Percentiles rank a stretch among this genome's conserved stretches.
Conservation (phyloP, 2,888 invertebrate genomes). For the Ectobius pallidus region DNA sequence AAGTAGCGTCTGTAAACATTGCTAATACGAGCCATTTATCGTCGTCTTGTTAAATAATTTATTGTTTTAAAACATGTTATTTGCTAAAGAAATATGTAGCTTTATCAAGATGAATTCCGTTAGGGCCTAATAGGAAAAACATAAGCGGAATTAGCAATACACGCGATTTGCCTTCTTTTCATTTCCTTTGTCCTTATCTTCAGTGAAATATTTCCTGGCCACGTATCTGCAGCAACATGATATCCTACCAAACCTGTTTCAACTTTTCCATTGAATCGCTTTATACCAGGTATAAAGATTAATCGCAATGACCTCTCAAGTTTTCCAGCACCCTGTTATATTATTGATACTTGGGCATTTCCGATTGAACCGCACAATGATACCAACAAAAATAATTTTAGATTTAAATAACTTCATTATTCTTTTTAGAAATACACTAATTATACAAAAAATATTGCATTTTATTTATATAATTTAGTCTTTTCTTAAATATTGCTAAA, state of each 20-base stretch:
- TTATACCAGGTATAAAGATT: no score
- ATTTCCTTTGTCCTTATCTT: background rate
- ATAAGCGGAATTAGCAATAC: background rate
- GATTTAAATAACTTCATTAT: no score
- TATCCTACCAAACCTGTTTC: conserved; percentile 27
- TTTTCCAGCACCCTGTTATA: no score
- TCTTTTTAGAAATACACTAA: no score
- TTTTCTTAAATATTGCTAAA: no score
- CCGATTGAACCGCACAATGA: no score
- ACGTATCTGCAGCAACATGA: background rate
- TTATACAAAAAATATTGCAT: no score
- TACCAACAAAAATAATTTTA: no score
- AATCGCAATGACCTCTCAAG: no score
- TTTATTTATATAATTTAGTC: no score
- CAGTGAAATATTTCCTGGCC: background rate
- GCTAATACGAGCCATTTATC: conserved; percentile 3
- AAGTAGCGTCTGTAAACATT: background rate
- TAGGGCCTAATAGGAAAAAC: background rate
- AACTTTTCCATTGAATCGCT: background rate
- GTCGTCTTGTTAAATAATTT: conserved; percentile 20
- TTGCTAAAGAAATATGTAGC: background rate
- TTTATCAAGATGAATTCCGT: background rate
- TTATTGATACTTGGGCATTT: no score
- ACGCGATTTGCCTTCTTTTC: background rate
- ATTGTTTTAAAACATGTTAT: background rate